phyloP scores from a whole-genome alignment of 2,888 invertebrate species.

The Entomobrya proxima region DNA sequence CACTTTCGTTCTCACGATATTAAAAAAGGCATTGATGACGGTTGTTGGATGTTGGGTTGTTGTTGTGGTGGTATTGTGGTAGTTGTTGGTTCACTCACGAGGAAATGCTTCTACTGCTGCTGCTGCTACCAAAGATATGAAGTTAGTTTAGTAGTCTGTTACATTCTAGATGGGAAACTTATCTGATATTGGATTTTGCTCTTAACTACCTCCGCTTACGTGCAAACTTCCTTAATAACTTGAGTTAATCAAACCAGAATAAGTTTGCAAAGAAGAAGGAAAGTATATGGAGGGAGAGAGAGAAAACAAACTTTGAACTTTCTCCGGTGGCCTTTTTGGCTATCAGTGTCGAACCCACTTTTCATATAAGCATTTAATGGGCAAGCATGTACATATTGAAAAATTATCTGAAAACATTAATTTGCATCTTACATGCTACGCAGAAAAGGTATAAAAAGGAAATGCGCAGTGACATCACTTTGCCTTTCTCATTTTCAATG shows the following conservation, averaged over 20 bases:
- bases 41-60: neutral
- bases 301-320: conserved; percentile 12
- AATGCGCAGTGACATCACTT: too few species aligned
- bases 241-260: conserved; percentile 55
- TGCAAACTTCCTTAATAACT: conserved; percentile 63
- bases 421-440: too few species aligned
- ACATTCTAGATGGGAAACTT: conserved; percentile 59
- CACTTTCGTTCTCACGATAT: conserved; percentile 1
- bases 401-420: too few species aligned
- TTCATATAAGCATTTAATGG: neutral
- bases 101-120: neutral
- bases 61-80: conserved; percentile 16
- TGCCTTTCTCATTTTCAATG: too few species aligned
- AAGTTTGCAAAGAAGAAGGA: neutral
- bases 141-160: conserved; percentile 22
- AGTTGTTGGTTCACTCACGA: neutral
- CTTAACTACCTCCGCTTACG: conserved; percentile 54
- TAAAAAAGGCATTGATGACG: conserved; percentile 22
- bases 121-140: neutral
- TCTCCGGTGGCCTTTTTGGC: neutral
- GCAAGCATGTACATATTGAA: neutral
- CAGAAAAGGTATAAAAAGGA: too few species aligned
- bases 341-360: neutral
- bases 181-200: conserved; percentile 64
- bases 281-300: neutral